Evolutionary conservation across 2,888 invertebrate genomes (phyloP), one percentile per base, ranked within the genome.

Genomic region (Pyrochroa serraticornis): DNA sequence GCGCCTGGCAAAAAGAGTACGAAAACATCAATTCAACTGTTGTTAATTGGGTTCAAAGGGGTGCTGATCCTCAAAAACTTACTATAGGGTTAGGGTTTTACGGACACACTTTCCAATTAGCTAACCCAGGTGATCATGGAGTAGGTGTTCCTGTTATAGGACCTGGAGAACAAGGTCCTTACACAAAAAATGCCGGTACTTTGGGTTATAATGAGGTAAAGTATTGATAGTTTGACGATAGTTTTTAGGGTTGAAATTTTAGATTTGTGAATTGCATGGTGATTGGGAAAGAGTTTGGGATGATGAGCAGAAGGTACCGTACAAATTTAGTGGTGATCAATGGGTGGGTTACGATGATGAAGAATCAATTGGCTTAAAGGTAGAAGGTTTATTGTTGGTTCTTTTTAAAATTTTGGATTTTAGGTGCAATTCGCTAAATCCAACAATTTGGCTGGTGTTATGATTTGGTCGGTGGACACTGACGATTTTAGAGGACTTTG

Each of bases 11-110:
- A 10, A 41, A 66, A 32, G 68, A 63, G 42, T 63, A 61, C 6
- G 64, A 64, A 58, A 66, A 68, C 64, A 41, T 42, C 22, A 22
- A 22, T 22, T 38, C 31, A 14, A 43, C n/a, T n/a, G 22, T 14
- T 32, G 10, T 3, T 1, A 45, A 44, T 33, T 44, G 45, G 38
- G 7, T 52, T 14, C 14, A 44, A 39, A 9, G 81, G 60, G 87
- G 87, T 8, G 85, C 84, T 0, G 79, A 82, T 1, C 77, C 83
- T 0, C 77, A 84, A 1, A 92, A 92, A 72, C 65, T 93, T 0
- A 78, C 87, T 0, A 62, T 92, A 0, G 92, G 92, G 0, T 76
- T 91, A 30, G 87, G 88, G 0, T 81, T 87, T 5, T 92, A 91
- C 62, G 92, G 90, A 0, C 82, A 86, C 49, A 82, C 86, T 0